phyloP scores from a whole-genome alignment of 35 echinoderm and acorn worm species.

The Lytechinus variegatus region DNA sequence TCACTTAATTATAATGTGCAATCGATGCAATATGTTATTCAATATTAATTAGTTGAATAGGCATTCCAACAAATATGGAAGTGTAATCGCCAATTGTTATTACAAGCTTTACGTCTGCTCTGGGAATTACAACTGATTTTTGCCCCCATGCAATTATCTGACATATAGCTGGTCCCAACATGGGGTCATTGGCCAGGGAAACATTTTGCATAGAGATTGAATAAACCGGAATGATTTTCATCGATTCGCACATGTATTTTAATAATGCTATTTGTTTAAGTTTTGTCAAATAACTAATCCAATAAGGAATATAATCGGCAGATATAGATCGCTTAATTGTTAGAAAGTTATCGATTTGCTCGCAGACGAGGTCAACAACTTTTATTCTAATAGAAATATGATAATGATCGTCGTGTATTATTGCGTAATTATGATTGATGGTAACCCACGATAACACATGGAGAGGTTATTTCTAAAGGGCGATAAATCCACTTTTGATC shows the following conservation, averaged over 20 bases:
- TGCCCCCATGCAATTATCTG: not conserved
- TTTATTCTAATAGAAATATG: conserved; percentile 7
- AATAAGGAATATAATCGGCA: not conserved
- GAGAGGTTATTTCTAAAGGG: not conserved
- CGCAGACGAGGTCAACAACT: not conserved
- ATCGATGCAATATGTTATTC: conserved; percentile 17
- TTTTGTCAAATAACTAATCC: not conserved
- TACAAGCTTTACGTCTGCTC: not conserved
- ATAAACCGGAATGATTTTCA: not conserved
- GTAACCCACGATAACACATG: not conserved
- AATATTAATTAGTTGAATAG: conserved; percentile 19
- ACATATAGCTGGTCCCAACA: not conserved
- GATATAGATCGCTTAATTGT: conserved; percentile 2
- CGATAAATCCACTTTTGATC: not conserved
- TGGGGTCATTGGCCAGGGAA: not conserved
- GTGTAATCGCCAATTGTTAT: conserved; percentile 5
- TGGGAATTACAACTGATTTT: not conserved
- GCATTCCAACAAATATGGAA: not conserved
- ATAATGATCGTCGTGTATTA: not conserved
- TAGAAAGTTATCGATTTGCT: not conserved
- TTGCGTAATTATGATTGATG: not conserved
- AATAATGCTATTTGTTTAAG: not conserved
- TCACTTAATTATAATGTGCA: not conserved
- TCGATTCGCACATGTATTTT: not conserved
- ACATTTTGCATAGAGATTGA: not conserved